Percentiles rank a stretch among this genome's conserved stretches.
These are phyloP conservation scores for Sitta europaea DNA, from an alignment of 2,113 vertebrate genomes.

Conservation along the genomic window DNA sequence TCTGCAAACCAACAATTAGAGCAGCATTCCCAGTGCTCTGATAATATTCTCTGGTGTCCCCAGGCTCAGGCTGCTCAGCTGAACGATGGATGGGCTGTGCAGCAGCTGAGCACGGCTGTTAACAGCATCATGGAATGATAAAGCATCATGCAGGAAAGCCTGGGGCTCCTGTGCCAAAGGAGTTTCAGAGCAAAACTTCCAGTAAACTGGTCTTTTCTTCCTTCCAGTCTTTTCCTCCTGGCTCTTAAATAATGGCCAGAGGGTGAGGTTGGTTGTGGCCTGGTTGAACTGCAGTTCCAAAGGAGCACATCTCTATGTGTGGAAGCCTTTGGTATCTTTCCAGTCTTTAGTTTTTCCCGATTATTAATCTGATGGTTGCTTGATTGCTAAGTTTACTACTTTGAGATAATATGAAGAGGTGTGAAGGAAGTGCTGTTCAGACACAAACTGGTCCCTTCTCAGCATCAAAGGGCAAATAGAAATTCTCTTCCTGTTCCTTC, in stretches of 20 bases:
- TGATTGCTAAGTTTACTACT: neutral
- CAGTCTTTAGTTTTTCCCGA: neutral
- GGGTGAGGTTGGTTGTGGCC: neutral
- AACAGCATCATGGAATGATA: neutral
- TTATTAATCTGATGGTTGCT: neutral
- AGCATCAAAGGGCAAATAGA: neutral
- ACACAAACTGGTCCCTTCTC: neutral
- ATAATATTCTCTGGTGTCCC: neutral
- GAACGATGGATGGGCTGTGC: neutral
- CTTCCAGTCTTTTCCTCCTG: neutral
- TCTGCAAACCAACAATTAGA: neutral
- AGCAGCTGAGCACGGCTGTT: neutral
- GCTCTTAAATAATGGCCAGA: neutral
- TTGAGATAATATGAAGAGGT: neutral
- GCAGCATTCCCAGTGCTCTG: neutral
- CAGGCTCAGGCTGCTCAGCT: neutral
- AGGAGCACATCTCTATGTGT: rapidly evolving
- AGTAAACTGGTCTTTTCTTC: neutral
- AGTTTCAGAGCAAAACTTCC: neutral
- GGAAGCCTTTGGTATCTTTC: neutral
- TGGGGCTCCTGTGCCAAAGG: neutral
- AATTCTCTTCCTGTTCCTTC: neutral
- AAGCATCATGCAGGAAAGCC: neutral
- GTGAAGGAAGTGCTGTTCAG: neutral
- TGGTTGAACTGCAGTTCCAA: neutral